These are phyloP conservation scores for Cyclargus thomasi DNA, from an alignment of 1,140 invertebrate species.

Conservation along the genomic window DNA sequence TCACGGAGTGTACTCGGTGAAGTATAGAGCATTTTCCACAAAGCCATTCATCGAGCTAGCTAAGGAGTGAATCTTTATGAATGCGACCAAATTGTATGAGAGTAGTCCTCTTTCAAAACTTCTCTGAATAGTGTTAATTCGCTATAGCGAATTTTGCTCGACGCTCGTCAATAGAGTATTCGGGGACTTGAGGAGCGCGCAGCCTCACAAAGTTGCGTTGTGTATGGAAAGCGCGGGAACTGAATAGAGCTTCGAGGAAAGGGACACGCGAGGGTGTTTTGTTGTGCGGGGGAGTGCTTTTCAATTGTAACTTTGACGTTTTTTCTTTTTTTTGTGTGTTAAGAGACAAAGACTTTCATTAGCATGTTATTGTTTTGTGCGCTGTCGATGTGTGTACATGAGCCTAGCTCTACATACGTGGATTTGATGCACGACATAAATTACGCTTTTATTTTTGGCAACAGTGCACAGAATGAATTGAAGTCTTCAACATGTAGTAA, in stretches of 20 bases:
- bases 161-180: conserved; percentile 63
- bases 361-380: conserved; percentile 10
- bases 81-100: conserved; percentile 73
- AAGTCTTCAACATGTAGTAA: no score
- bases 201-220: conserved; percentile 57
- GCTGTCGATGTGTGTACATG: conserved; percentile 6
- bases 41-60: conserved; percentile 65
- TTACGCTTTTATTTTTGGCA: neutral
- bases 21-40: conserved; percentile 69
- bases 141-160: conserved; percentile 67
- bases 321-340: conserved; percentile 11
- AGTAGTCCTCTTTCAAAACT: conserved; percentile 73
- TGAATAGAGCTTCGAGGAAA: conserved; percentile 53
- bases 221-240: conserved; percentile 70
- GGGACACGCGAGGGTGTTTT: conserved; percentile 51
- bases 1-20: conserved; percentile 44
- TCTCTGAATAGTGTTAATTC: conserved; percentile 70
- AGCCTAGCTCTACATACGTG: no score
- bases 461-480: neutral
- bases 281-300: conserved; percentile 27
- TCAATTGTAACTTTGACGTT: conserved; percentile 15
- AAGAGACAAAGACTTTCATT: conserved; percentile 12
- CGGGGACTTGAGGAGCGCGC: conserved; percentile 65
- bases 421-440: no score
- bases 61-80: conserved; percentile 73